These are phyloP conservation scores for Gastrophysa polygoni DNA, from an alignment of 2,888 invertebrate species.

Conservation along the genomic window DNA sequence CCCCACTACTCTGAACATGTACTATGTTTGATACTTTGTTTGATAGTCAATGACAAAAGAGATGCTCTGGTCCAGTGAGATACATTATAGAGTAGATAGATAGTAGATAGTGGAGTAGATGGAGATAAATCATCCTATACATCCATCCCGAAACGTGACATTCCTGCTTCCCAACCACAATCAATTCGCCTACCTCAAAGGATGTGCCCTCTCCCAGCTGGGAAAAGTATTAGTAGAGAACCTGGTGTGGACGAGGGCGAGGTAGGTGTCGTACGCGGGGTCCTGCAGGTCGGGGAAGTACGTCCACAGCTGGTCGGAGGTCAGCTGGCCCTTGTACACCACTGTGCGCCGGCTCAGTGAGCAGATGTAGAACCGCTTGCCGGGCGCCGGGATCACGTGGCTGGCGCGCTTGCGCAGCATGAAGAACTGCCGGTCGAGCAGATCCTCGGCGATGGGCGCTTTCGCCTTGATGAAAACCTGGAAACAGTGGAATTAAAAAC, in stretches of 20 bases:
- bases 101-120: too few relatives aligned
- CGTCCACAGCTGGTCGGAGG: conserved; percentile 90
- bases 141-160: too few relatives aligned
- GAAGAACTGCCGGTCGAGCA: conserved; percentile 63
- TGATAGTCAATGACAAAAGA: too few relatives aligned
- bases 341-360: conserved; percentile 88
- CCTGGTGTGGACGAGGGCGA: conserved; percentile 96
- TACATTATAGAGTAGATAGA: too few relatives aligned
- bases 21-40: too few relatives aligned
- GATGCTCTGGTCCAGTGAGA: too few relatives aligned
- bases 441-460: conserved; percentile 44
- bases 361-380: conserved; percentile 94
- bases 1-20: too few relatives aligned
- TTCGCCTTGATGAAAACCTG: conserved; percentile 66
- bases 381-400: conserved; percentile 84
- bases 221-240: conserved; percentile 99
- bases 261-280: conserved; percentile 88
- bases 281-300: conserved; percentile 74
- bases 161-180: too few relatives aligned
- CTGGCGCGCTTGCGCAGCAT: conserved; percentile 92
- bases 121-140: too few relatives aligned
- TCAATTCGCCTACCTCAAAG: conserved; percentile 82
- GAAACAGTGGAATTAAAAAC: too few relatives aligned
- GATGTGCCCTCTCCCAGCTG: conserved; percentile 99
- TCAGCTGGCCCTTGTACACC: conserved; percentile 97